phyloP scores from a whole-genome alignment of 2,888 invertebrate species.

The Psylliodes chrysocephalus region DNA sequence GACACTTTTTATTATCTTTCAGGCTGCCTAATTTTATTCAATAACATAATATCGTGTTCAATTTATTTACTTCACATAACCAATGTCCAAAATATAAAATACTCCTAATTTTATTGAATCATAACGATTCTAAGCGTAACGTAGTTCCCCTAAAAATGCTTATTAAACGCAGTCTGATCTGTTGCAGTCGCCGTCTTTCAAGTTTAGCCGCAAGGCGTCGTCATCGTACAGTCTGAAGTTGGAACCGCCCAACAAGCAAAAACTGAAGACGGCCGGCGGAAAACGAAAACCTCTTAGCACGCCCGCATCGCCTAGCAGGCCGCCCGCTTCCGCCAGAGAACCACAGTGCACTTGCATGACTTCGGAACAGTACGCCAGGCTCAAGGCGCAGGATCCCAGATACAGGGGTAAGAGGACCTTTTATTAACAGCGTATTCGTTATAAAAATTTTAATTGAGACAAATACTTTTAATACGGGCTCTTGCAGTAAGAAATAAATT shows the following conservation, averaged over 20 bases:
- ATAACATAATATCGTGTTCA: too few relatives aligned
- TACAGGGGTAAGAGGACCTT: constrained; percentile 70
- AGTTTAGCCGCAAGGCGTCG: constrained; percentile 96
- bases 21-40: too few relatives aligned
- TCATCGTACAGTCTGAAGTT: constrained; percentile 96
- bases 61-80: too few relatives aligned
- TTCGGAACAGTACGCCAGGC: constrained; percentile 88
- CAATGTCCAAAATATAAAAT: too few relatives aligned
- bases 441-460: too few relatives aligned
- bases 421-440: too few relatives aligned
- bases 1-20: too few relatives aligned
- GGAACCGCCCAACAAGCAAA: constrained; percentile 89
- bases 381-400: constrained; percentile 85
- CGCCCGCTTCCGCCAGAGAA: constrained; percentile 72
- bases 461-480: too few relatives aligned
- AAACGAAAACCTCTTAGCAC: constrained; percentile 79
- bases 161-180: constrained; percentile 69
- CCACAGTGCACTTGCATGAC: constrained; percentile 97
- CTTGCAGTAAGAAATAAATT: too few relatives aligned
- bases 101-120: too few relatives aligned
- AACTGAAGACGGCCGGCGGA: constrained; percentile 84
- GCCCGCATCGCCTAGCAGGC: constrained; percentile 87
- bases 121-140: constrained; percentile 3
- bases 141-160: constrained; percentile 54
- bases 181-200: constrained; percentile 96